Conservation (phyloP, 2,888 invertebrate species). For the Agrochola macilenta region DNA sequence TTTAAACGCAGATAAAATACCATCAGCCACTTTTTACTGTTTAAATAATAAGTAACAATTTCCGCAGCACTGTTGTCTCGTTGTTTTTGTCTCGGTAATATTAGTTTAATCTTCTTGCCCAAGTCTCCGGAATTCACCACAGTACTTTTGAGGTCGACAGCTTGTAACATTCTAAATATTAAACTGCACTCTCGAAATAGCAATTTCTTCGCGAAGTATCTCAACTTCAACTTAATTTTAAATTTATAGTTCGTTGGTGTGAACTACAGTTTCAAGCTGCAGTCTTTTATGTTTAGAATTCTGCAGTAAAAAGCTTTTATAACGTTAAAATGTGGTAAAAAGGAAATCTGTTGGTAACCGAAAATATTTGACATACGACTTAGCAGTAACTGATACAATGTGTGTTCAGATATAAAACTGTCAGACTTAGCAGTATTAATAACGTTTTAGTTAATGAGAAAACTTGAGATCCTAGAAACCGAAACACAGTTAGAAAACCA, state of each 20-base stretch:
- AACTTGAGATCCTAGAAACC: slow-evolving; percentile 22
- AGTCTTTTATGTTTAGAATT: slow-evolving; percentile 49
- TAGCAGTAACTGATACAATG: neutral
- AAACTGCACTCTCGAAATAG: slow-evolving; percentile 66
- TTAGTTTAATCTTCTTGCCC: slow-evolving; percentile 55
- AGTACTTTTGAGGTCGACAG: slow-evolving; percentile 65
- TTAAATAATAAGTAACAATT: slow-evolving; percentile 17
- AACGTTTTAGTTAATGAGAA: slow-evolving; percentile 24
- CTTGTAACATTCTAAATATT: slow-evolving; percentile 70
- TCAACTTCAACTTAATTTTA: slow-evolving; percentile 67
- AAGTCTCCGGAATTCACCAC: slow-evolving; percentile 36
- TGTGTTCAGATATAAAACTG: neutral
- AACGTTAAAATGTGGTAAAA: slow-evolving; percentile 18
- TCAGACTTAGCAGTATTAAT: slow-evolving; percentile 3
- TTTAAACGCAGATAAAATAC: neutral
- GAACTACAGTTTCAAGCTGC: slow-evolving; percentile 64
- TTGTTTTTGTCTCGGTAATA: slow-evolving; percentile 46
- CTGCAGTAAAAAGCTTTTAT: slow-evolving; percentile 34
- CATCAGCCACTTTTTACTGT: neutral
- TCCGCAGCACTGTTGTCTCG: slow-evolving; percentile 8
- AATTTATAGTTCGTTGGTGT: slow-evolving; percentile 67
- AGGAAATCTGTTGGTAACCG: neutral
- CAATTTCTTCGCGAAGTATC: slow-evolving; percentile 63
- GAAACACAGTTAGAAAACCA: slow-evolving; percentile 26
- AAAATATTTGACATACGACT: slow-evolving; percentile 8